Conservation (phyloP, 1,140 invertebrate genomes). For the Hylaeus anthracinus region DNA sequence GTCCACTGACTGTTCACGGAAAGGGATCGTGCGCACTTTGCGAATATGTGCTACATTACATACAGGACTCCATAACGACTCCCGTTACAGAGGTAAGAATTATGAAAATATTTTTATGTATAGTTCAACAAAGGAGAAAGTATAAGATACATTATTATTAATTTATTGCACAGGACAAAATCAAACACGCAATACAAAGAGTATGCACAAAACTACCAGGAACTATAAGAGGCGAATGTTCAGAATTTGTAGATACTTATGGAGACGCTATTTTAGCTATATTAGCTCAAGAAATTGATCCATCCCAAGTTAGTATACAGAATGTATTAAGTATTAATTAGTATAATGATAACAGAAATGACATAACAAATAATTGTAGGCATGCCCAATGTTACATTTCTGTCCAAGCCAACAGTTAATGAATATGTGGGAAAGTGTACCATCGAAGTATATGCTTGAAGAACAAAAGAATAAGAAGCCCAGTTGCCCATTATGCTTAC, state of each 20-base stretch:
- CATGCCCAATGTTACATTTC: slow-evolving; percentile 84
- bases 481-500: slow-evolving; percentile 90
- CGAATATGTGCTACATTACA: slow-evolving; percentile 90
- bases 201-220: slow-evolving; percentile 86
- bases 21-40: slow-evolving; percentile 88
- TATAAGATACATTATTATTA: neutral
- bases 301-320: slow-evolving; percentile 82
- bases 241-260: slow-evolving; percentile 88
- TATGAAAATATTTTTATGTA: slow-evolving; percentile 14
- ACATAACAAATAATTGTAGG: slow-evolving; percentile 74
- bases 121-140: neutral
- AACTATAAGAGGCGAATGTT: slow-evolving; percentile 85
- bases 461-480: slow-evolving; percentile 83
- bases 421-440: slow-evolving; percentile 73
- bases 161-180: slow-evolving; percentile 80
- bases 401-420: slow-evolving; percentile 79
- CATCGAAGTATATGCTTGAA: slow-evolving; percentile 80
- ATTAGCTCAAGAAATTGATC: slow-evolving; percentile 91
- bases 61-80: slow-evolving; percentile 87
- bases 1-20: slow-evolving; percentile 59
- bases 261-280: slow-evolving; percentile 89
- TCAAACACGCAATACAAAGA: slow-evolving; percentile 84
- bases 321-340: slow-evolving; percentile 13
- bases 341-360: neutral
- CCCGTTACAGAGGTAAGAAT: slow-evolving; percentile 84